These are phyloP conservation scores for Hiodon alosoides DNA, from an alignment of 2,113 vertebrate species.

Conservation along the genomic window DNA sequence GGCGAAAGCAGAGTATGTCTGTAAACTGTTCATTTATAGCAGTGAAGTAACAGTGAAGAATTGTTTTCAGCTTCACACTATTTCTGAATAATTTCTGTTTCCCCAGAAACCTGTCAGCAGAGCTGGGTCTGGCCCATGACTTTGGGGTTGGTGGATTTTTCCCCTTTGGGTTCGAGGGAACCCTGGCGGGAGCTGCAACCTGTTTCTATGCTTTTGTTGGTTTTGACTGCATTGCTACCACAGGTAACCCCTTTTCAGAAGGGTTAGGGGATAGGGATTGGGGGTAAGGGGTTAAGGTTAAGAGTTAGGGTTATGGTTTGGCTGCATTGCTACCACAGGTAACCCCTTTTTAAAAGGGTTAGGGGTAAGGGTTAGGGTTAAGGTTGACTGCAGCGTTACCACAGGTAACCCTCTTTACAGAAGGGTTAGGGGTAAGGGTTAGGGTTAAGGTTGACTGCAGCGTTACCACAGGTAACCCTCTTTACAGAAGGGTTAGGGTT, in stretches of 20 bases:
- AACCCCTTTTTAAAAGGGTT: too few species aligned
- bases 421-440: too few species aligned
- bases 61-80: slow-evolving; percentile 33
- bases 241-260: background rate
- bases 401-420: too few species aligned
- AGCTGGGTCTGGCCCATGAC: slow-evolving; percentile 46
- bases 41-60: too few species aligned
- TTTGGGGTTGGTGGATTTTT: slow-evolving; percentile 76
- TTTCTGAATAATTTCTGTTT: background rate
- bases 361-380: too few species aligned
- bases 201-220: slow-evolving; percentile 87
- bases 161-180: slow-evolving; percentile 72
- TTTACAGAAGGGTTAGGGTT: too few species aligned
- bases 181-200: slow-evolving; percentile 71
- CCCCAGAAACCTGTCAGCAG: slow-evolving; percentile 60
- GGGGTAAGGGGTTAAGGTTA: too few species aligned
- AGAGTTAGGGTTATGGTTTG: too few species aligned
- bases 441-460: slow-evolving; percentile 88
- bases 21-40: too few species aligned
- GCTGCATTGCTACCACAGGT: slow-evolving; percentile 79
- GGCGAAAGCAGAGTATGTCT: slow-evolving; percentile 25
- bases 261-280: too few species aligned
- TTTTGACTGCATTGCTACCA: slow-evolving; percentile 83
- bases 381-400: slow-evolving; percentile 83
- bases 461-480: too few species aligned